Base-by-base conservation (phyloP, 2,888 invertebrate genomes). In the Sthenelais limicola region DNA sequence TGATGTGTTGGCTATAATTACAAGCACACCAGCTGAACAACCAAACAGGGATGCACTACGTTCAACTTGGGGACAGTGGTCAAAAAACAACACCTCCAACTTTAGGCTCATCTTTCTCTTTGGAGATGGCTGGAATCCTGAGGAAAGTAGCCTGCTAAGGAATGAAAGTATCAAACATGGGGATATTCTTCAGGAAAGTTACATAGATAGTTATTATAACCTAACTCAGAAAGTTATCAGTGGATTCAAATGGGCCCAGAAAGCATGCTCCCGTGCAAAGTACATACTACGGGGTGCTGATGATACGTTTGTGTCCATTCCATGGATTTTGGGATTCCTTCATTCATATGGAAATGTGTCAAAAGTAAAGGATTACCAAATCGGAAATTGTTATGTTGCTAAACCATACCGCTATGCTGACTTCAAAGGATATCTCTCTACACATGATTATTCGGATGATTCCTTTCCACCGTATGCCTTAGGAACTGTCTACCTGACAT, bases 151-250 rank as follows among this genome's bases (percentile, higher is more conserved):
- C 3, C 3, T 3, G 35, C 15, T 62, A 15, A 15, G 21, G 38
- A 5, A n/a, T 2, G 62, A 62, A 28, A 62, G 24, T 35, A 7
- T 38, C 9, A 1, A 38, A 21, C 38, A 62, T 43, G 43, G 43
- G 24, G 62, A 62, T 18, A 62, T 62, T 2, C 38, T 62, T 4
- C 35, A 38, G 62, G 62, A 62, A 18, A 24, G 24, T 24, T 62
- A 38, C 38, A 28, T 38, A 5, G 62, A 62, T 24, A 38, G 24
- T 24, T 62, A 62, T 26, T 62, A 38, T 24, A 62, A 62, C 38
- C 62, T 62, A 2, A 62, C 62, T 12, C 62, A 62, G 24, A 62
- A 62, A 43, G 62, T 62, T 18, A 35, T 62, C 1, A 62, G 35
- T 35, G 62, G 62, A 5, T 62, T 26, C 24, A 18, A 38, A 1